Conservation (phyloP, 2,113 vertebrate genomes). For the Peromyscus leucopus region DNA sequence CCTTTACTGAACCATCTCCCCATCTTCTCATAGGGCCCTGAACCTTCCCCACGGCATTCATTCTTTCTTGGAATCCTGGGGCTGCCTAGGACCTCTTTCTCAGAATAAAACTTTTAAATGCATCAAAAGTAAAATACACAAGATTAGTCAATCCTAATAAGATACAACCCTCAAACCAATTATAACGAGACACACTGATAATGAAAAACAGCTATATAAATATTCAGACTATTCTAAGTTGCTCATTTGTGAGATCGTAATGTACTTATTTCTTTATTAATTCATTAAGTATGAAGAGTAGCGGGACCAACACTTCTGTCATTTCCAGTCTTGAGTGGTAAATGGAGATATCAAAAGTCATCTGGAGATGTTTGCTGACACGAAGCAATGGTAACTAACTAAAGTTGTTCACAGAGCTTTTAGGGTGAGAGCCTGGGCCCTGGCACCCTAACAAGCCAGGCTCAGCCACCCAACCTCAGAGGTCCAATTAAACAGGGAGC, state of each 20-base stretch:
- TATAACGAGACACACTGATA: neutral
- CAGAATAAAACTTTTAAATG: neutral
- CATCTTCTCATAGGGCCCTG: neutral
- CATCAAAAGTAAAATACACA: neutral
- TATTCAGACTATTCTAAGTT: neutral
- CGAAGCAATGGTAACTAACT: neutral
- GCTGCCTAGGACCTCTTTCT: neutral
- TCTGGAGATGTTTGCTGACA: neutral
- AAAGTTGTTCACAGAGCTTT: neutral
- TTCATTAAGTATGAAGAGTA: neutral
- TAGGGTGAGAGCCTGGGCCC: neutral
- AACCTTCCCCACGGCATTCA: neutral
- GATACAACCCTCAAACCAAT: neutral
- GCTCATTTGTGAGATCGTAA: neutral
- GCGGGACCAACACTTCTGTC: neutral
- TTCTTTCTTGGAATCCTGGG: neutral
- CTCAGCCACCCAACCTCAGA: neutral
- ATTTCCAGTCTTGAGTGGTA: neutral
- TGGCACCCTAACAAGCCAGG: neutral
- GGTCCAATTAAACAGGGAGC: neutral
- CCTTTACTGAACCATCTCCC: neutral
- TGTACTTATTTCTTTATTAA: neutral
- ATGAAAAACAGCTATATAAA: slow-evolving; percentile 25
- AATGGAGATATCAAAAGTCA: neutral
- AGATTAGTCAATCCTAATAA: neutral